Base-by-base conservation (phyloP, 2,797 vertebrate species). In the Micropoecilia bifurca region DNA sequence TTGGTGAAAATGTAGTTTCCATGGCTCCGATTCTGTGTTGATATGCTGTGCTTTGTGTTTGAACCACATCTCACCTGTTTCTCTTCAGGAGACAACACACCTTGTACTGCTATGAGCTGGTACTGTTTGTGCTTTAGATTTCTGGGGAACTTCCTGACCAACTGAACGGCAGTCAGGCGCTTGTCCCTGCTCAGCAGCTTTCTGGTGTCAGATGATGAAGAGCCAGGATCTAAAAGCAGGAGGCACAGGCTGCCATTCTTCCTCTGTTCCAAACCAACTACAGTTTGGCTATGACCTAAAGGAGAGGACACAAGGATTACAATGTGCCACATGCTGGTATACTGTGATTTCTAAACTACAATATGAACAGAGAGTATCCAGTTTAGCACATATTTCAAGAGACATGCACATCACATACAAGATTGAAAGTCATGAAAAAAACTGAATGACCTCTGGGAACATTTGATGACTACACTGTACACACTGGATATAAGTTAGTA, bases 51-150 rank as follows among this genome's bases (percentile, higher is more conserved):
- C 12, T 14, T 1, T 28, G 45, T 59, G 45, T 48, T 13, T 2
- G 1, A 36, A 25, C 6, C 10, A 41, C 36, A 48, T 10, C 69
- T 96, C 92, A 98, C 97, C 86, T 82, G 87, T 92, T 96, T 98
- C 85, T 99, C 97, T 78, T 97, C 96, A 25, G 90, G 83, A 30
- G 97, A 94, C 46, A 99, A 91, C 7, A 91, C 7, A 0, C 97
- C 97, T 86, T 96, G 96, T 83, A 95, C 91, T 68, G 95, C 90
- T 86, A 99, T 96, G 85, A 99, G 94, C 88, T 99, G 98, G 93
- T 99, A 99, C 47, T 99, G 98, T 76, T 94, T 96, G 93, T 98
- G 97, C 92, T 97, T 99, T 78, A 99, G 93, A 90, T 92, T 94
- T 74, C 95, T 77, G 20, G 95, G 81, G 83, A 92, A 96, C 88